phyloP scores from a whole-genome alignment of 2,113 vertebrate genomes.

The Azemiops feae region DNA sequence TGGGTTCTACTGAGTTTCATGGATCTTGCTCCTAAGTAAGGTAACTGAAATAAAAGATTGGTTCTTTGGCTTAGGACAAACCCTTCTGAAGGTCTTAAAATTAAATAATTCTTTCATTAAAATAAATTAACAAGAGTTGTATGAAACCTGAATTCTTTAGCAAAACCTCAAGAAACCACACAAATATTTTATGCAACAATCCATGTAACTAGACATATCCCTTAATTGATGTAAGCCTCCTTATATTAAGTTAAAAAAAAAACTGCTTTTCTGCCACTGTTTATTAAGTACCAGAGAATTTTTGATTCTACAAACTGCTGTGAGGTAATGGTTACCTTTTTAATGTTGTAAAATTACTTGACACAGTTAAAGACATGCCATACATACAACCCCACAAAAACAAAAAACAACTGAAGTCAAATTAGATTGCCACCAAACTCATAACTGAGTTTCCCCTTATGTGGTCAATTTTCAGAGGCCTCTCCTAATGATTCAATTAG shows the following conservation, averaged over 20 bases:
- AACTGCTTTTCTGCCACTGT: neutral
- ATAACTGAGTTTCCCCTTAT: constrained; percentile 57
- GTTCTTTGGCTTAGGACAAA: neutral
- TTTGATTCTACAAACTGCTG: neutral
- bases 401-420: constrained; percentile 56
- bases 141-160: neutral
- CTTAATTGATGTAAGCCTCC: neutral
- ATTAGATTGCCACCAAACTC: constrained; percentile 47
- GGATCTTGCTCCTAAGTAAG: no score
- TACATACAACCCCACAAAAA: neutral
- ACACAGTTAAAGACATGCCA: neutral
- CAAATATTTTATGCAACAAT: neutral
- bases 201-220: neutral
- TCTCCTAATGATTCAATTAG: constrained; percentile 68
- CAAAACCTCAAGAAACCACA: neutral
- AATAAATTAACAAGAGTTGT: neutral
- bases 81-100: neutral
- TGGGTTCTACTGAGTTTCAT: no score
- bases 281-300: neutral
- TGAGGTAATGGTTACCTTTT: neutral
- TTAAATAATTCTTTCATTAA: neutral
- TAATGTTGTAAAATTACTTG: constrained; percentile 15
- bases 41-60: no score
- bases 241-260: neutral
- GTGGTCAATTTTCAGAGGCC: constrained; percentile 67